phyloP scores from a whole-genome alignment of 2,113 vertebrate species.

The Coptodon bakossiorum region DNA sequence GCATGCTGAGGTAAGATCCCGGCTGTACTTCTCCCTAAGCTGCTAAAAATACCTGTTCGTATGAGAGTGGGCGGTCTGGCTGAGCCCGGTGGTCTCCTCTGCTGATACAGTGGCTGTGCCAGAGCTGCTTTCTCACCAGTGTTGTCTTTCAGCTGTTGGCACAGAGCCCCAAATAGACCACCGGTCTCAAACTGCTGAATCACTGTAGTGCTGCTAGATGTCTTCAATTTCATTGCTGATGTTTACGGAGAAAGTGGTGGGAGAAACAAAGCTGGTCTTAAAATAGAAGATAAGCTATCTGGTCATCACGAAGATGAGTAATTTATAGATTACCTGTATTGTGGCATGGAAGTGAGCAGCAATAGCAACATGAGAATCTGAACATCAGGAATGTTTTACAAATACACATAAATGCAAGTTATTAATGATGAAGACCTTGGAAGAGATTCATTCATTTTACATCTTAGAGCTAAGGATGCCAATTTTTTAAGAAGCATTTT shows the following conservation, averaged over 20 bases:
- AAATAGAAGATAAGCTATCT: background rate
- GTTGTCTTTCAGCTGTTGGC: conserved; percentile 58
- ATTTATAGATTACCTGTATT: background rate
- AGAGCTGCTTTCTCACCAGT: conserved; percentile 57
- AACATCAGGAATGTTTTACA: background rate
- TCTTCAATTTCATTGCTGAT: background rate
- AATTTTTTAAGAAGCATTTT: background rate
- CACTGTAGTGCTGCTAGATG: background rate
- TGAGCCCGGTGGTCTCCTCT: conserved; percentile 32
- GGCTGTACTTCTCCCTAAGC: background rate
- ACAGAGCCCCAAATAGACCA: background rate
- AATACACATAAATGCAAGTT: background rate
- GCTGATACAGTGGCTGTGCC: background rate
- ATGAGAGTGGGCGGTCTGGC: background rate
- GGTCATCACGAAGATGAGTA: background rate
- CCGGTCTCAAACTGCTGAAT: background rate
- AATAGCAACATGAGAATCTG: background rate
- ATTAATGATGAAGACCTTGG: background rate
- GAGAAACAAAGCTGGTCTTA: background rate
- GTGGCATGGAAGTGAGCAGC: background rate
- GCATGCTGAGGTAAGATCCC: background rate
- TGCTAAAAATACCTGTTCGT: conserved; percentile 50
- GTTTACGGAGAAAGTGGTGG: background rate
- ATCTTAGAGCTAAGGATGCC: background rate
- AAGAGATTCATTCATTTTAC: background rate